Evolutionary conservation across 2,888 invertebrate genomes (phyloP), one percentile per base, ranked within the genome.

Genomic region (Hydrotaea diabolus): DNA sequence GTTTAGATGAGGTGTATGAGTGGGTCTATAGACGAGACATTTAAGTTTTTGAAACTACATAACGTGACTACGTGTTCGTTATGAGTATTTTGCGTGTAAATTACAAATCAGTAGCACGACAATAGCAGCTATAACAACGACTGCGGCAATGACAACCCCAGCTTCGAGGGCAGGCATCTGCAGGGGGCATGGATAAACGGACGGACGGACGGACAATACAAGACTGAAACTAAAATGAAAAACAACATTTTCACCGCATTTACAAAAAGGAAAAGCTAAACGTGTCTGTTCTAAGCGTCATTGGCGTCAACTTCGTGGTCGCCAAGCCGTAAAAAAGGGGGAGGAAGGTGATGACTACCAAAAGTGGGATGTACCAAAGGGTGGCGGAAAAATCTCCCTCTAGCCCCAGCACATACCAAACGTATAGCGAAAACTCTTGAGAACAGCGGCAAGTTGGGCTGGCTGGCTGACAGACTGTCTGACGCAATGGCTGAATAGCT

Each of bases 41-140:
- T 74, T 75, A 46, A 59, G 59, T 26, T 26, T 26, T n/a, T 31
- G 57, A 75, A 80, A 57, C 46, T 53, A 19, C 23, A 71, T 57
- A 72, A 72, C 72, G 76, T 55, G 72, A 64, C 76, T 39, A 71
- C 80, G 39, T 77, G 53, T 39, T 72, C 23, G 36, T 79, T 77
- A 82, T 55, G 62, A 73, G 69, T 69, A 74, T 74, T 77, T 82
- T 77, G 82, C 82, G 77, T 82, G 82, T 77, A 31, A 73, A 77
- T 69, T 73, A 59, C 73, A 83, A 76, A 79, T 76, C 79, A 76
- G 71, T 57, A 66, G 79, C 76, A 66, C 53, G 49, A 66, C 5
- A 0, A 23, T 31, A 53, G 11, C 17, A 26, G 66, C 39, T 39
- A 39, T 31, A n/a, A 3, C 36, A 36, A 36, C 36, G 43, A 36